Evolutionary conservation across 2,113 vertebrate genomes (phyloP), one percentile per base, ranked within the genome.

Genomic region (Rhineura floridana): DNA sequence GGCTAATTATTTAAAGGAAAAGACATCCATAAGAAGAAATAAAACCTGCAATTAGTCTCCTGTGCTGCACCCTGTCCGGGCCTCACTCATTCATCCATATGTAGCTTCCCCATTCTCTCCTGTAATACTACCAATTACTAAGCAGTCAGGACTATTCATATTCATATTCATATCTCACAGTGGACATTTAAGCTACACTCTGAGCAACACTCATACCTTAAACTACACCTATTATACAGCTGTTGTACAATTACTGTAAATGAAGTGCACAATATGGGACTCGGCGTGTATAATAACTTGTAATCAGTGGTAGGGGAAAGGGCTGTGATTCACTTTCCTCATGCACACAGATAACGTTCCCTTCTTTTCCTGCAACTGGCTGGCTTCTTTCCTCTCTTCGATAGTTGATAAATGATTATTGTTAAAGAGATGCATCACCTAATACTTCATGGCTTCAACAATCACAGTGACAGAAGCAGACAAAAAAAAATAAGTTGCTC

Each of bases 171-270:
- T 93, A 95, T 96, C 96, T 96, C 96, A 94, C 96, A 95, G 96
- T 96, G 97, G 97, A 96, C 94, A 91, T 97, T 96, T 96, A 94
- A 95, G 96, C 95, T 92, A 91, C 94, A 95, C 96, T 97, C 96
- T 90, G 95, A 96, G 96, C 96, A 95, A 95, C 95, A 94, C 94
- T 94, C 93, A 90, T 92, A 95, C 95, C 96, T 96, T 97, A 96
- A 95, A 95, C 96, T 96, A 95, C 95, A 96, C 96, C 94, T 95
- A 96, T 97, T 97, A 96, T 96, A 96, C 96, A 97, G 97, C 96
- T 96, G 96, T 97, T 97, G 97, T 95, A 96, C 95, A 96, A 92
- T 96, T 96, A 91, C 93, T 93, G 95, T 94, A 96, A 95, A 94
- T 94, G 96, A 96, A 96, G 95, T 93, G 94, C 94, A 95, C 96